Base-by-base conservation (phyloP, 2,888 invertebrate species). In the Sarcophaga rosellei region DNA sequence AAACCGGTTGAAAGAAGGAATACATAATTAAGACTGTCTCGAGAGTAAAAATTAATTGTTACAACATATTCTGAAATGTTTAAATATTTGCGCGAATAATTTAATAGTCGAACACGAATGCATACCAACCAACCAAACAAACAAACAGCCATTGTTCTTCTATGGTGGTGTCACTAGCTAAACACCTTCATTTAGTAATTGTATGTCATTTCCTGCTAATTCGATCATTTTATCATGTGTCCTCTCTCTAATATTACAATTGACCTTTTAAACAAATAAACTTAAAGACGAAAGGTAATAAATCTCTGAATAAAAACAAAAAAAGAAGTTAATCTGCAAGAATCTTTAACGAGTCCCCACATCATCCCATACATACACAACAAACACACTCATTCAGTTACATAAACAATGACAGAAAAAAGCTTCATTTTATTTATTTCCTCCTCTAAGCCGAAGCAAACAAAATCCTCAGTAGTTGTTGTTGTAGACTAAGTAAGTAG, bases 241-340 rank as follows among this genome's bases (percentile, higher is more conserved):
- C 4, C 4, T 2, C 10, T 10, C 35, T 78, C 25, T 57, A 76
- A 84, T 78, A 86, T 86, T 86, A 76, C 81, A 86, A 86, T 86
- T 86, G 86, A 86, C 84, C 86, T 84, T 78, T 86, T 78, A 84
- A 86, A 81, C 84, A 86, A 86, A 84, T 81, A 84, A 86, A 84
- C 86, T 86, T 45, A 70, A 66, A 84, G 84, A 78, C 78, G 62
- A 78, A 35, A 70, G 69, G 81, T 86, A 86, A 86, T 86, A 86
- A 86, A 86, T 84, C 86, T 86, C 65, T 20, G 68, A 73, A 61
- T 45, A 44, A 77, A 65, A 62, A 47, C 6, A 45, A 74, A 61
- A 65, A 74, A 61, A 61, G 21, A 25, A 57, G 45, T 45, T 75
- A 74, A 81, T 84, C 68, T 70, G 59, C 61, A 75, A 65, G 83